Evolutionary conservation across 2,113 vertebrate species (phyloP).

Genomic region (Sylvilagus bachmani): DNA sequence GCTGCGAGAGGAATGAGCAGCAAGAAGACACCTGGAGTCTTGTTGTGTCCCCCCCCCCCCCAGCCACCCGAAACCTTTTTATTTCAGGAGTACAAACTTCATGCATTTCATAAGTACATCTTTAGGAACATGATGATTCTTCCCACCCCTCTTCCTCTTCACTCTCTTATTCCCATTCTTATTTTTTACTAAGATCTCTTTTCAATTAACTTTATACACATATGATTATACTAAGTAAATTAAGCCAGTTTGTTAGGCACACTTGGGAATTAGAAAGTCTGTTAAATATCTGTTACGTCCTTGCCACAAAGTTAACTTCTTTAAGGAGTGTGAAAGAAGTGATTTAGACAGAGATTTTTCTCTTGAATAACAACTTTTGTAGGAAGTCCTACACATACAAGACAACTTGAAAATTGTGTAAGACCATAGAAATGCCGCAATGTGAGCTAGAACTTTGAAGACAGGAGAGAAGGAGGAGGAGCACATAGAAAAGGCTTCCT

Average conservation of each 20-base stretch:
- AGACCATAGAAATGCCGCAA: not conserved
- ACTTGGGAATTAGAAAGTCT: constrained; percentile 44
- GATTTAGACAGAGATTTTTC: constrained; percentile 10
- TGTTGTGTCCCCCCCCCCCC: not conserved
- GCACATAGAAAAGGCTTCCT: not conserved
- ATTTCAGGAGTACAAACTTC: no score
- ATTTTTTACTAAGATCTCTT: no score
- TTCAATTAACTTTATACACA: no score
- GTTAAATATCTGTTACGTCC: not conserved
- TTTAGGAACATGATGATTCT: no score
- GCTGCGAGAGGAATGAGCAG: not conserved
- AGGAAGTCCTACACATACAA: not conserved
- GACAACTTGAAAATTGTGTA: constrained; percentile 3
- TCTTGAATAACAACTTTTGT: constrained; percentile 20
- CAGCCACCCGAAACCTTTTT: no score
- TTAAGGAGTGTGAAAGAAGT: not conserved
- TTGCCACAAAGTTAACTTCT: constrained; percentile 22
- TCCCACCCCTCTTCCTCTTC: no score
- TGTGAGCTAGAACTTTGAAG: constrained; percentile 13
- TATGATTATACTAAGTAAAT: no score
- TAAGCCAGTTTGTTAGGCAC: not conserved
- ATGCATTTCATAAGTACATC: no score
- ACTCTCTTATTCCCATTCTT: no score
- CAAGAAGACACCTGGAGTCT: not conserved
- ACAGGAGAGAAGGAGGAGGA: not conserved